Conservation (phyloP, 2,113 vertebrate species). For the Hippocampus zosterae region DNA sequence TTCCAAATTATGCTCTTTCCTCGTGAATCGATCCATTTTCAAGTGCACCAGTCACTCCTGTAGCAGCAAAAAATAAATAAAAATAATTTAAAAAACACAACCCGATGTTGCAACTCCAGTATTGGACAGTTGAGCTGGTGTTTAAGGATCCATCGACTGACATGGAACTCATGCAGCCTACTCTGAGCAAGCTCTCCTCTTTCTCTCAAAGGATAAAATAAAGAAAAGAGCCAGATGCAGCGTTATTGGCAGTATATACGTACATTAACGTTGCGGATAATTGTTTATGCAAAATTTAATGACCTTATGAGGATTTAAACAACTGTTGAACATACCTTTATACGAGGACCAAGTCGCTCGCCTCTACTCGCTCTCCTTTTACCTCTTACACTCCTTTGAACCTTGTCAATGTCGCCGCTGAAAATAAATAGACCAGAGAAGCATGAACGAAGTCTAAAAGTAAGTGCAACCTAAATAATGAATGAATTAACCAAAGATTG, state of each 20-base stretch:
- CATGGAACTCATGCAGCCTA: neutral
- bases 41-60: neutral
- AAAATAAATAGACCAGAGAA: neutral
- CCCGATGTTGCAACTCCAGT: too few species aligned
- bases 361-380: conserved; percentile 28
- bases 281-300: neutral
- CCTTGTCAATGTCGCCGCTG: conserved; percentile 9
- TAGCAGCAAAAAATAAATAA: neutral
- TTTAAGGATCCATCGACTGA: neutral
- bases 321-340: conserved; percentile 24
- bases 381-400: neutral
- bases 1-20: too few species aligned
- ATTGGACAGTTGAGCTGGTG: too few species aligned
- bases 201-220: neutral
- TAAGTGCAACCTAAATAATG: neutral
- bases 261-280: neutral
- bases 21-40: too few species aligned
- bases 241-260: neutral
- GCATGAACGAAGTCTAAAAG: neutral
- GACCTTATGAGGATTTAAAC: neutral
- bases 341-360: neutral
- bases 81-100: too few species aligned
- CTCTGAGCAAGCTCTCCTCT: neutral
- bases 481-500: too few species aligned
- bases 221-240: neutral